These are phyloP conservation scores for Pelobates cultripes DNA, from an alignment of 2,797 vertebrate species.

Conservation along the genomic window DNA sequence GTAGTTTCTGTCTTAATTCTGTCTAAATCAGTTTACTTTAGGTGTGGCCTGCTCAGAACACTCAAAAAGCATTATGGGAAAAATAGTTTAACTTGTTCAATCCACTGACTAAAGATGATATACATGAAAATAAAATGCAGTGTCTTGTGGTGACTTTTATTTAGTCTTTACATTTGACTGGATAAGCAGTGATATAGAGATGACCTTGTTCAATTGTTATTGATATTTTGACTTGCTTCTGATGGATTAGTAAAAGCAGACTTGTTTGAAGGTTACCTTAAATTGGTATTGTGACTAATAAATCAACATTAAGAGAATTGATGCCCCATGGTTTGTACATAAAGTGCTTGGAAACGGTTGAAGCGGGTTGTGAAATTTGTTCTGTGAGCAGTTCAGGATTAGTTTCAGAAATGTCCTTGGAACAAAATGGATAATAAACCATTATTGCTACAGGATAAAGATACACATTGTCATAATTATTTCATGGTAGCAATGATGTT, in stretches of 20 bases:
- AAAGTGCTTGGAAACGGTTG: neutral
- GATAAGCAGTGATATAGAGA: neutral
- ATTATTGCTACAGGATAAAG: neutral
- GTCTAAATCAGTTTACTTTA: too few relatives aligned
- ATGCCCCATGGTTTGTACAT: neutral
- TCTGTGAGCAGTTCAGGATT: neutral
- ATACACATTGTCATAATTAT: too few relatives aligned
- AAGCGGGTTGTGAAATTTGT: neutral
- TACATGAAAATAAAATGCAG: too few relatives aligned
- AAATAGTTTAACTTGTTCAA: too few relatives aligned
- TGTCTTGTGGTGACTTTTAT: too few relatives aligned
- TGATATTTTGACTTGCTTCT: conserved; percentile 24
- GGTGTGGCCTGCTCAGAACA: too few relatives aligned
- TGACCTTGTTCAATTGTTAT: conserved; percentile 19
- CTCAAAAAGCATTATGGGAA: too few relatives aligned
- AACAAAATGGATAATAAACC: conserved; percentile 1
- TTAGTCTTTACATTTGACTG: too few relatives aligned
- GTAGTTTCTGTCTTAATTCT: too few relatives aligned
- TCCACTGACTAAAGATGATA: too few relatives aligned
- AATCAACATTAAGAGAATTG: conserved; percentile 1
- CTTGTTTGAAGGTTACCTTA: conserved; percentile 5
- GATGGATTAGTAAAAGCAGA: conserved; percentile 20
- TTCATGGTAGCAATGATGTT: too few relatives aligned
- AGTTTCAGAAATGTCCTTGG: conserved; percentile 3
- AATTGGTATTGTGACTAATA: conserved; percentile 34